Conservation (phyloP, 2,888 invertebrate species). For the Oasisia sp. region DNA sequence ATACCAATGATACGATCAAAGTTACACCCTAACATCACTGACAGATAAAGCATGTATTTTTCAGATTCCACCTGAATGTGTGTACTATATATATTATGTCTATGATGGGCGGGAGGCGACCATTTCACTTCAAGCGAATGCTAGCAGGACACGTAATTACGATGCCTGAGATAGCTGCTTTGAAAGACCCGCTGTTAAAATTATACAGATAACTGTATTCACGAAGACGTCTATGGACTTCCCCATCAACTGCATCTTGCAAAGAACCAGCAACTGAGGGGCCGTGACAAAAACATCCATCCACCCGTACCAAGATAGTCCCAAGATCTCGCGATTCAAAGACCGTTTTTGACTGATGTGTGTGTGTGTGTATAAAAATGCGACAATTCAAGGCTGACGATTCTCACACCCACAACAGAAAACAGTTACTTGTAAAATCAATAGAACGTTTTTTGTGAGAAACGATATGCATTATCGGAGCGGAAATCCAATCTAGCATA, state of each 20-base stretch:
- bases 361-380: no score
- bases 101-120: background rate
- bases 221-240: background rate
- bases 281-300: background rate
- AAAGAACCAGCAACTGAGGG: background rate
- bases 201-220: background rate
- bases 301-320: background rate
- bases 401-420: background rate
- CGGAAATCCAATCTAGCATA: background rate
- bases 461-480: background rate
- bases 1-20: background rate
- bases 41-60: background rate
- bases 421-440: background rate
- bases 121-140: background rate
- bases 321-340: background rate
- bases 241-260: background rate
- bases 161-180: background rate
- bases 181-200: background rate
- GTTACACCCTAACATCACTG: background rate
- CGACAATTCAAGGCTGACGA: background rate
- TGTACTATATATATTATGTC: background rate
- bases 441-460: background rate
- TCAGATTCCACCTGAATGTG: background rate
- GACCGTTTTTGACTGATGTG: background rate
- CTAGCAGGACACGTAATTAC: background rate